Evolutionary conservation across 1,140 invertebrate species (phyloP).

Genomic region (Riptortus pedestris): DNA sequence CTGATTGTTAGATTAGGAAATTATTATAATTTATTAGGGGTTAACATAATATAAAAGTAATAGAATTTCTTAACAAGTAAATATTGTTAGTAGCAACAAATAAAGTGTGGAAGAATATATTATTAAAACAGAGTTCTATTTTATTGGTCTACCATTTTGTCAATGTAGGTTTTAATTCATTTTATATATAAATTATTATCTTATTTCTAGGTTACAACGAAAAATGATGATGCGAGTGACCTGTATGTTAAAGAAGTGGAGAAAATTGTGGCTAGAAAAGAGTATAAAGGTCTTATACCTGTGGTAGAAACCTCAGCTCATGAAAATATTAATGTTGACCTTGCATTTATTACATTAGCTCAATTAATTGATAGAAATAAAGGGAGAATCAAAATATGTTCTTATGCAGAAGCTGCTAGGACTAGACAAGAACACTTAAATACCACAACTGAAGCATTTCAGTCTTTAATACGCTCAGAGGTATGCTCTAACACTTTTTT

Average conservation of each 20-base stretch:
- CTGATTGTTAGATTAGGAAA: no score
- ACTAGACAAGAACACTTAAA: slow-evolving; percentile 80
- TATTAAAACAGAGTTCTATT: no score
- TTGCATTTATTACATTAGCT: slow-evolving; percentile 83
- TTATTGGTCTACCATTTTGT: no score
- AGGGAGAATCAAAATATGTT: slow-evolving; percentile 56
- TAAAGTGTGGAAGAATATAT: no score
- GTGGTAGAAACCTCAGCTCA: slow-evolving; percentile 92
- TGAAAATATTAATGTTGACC: slow-evolving; percentile 92
- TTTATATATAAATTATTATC: no score
- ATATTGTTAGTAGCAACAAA: no score
- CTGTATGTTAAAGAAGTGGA: slow-evolving; percentile 81
- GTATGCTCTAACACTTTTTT: slow-evolving; percentile 36
- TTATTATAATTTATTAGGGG: no score
- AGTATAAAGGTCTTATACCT: slow-evolving; percentile 79
- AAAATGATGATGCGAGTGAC: slow-evolving; percentile 89
- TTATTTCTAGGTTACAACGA: slow-evolving; percentile 57
- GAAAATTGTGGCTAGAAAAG: slow-evolving; percentile 75
- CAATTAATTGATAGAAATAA: slow-evolving; percentile 79
- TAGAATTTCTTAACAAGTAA: no score
- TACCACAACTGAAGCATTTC: slow-evolving; percentile 76
- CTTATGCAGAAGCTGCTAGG: slow-evolving; percentile 77
- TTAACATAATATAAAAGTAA: no score
- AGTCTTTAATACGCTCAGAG: slow-evolving; percentile 69
- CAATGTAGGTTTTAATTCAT: no score